phyloP scores from a whole-genome alignment of 2,113 vertebrate species.

The Morphnarchus princeps region DNA sequence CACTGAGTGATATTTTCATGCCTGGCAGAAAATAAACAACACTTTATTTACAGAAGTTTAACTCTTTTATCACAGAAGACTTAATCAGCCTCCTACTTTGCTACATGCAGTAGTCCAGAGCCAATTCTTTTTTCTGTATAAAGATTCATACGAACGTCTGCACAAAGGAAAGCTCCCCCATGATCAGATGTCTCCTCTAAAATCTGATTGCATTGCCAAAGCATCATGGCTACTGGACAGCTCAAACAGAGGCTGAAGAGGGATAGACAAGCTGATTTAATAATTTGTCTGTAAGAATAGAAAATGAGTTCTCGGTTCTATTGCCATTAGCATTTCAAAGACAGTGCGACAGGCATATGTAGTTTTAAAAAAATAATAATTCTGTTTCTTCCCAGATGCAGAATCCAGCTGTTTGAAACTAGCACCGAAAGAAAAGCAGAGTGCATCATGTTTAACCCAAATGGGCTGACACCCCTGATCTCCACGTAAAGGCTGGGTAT shows the following conservation, averaged over 20 bases:
- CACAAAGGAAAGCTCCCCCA: background rate
- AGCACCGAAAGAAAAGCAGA: background rate
- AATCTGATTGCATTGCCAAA: background rate
- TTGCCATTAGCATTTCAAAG: conserved; percentile 28
- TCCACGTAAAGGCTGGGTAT: background rate
- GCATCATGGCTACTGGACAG: background rate
- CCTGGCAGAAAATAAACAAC: background rate
- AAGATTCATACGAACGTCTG: background rate
- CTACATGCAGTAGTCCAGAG: background rate
- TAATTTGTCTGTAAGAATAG: background rate
- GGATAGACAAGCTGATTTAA: background rate
- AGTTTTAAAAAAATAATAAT: background rate
- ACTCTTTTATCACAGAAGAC: background rate
- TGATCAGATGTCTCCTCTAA: background rate
- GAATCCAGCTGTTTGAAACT: background rate
- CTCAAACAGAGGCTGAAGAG: background rate
- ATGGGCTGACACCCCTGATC: background rate
- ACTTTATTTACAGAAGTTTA: background rate
- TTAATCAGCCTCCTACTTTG: background rate
- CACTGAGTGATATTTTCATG: background rate
- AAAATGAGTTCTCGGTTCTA: background rate
- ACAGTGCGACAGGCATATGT: background rate
- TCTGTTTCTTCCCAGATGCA: background rate
- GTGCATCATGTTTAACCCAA: background rate
- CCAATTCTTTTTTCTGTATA: background rate